A percentile compares a stretch with the other conserved stretches of the same genome.
phyloP scores from a whole-genome alignment of 2,888 invertebrate genomes.

The Drosophila suboccidentalis region DNA sequence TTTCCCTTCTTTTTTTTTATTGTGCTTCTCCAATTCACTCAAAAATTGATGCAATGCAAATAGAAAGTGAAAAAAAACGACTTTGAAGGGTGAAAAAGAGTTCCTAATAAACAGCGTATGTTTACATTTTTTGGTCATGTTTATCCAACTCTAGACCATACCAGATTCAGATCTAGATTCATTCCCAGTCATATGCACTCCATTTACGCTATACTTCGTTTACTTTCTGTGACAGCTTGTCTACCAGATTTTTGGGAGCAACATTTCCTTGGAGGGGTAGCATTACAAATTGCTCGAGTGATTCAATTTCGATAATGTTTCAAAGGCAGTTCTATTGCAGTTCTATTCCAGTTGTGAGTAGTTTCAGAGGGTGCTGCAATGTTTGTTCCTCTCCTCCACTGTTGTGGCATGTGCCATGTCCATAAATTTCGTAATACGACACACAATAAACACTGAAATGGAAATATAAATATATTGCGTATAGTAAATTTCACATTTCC shows the following conservation, averaged over 20 bases:
- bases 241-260: conserved; percentile 36
- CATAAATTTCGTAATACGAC: conserved; percentile 52
- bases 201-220: conserved; percentile 20
- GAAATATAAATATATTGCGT: conserved; percentile 17
- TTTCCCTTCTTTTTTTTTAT: conserved; percentile 17
- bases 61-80: conserved; percentile 30
- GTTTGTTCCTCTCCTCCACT: not conserved
- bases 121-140: conserved; percentile 60
- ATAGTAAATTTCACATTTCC: conserved; percentile 41
- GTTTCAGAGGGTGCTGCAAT: conserved; percentile 1
- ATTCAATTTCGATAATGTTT: conserved; percentile 75
- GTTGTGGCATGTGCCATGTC: conserved; percentile 31
- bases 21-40: conserved; percentile 44
- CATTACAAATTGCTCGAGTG: conserved; percentile 79
- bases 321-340: conserved; percentile 22
- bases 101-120: conserved; percentile 49
- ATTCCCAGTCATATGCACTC: conserved; percentile 21
- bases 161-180: too few relatives aligned
- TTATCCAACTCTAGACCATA: conserved; percentile 23
- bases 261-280: conserved; percentile 54
- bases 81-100: conserved; percentile 10
- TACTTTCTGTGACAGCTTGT: conserved; percentile 50
- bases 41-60: conserved; percentile 69
- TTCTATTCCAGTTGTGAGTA: not conserved
- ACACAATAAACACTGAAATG: conserved; percentile 54